Evolutionary conservation across 2,888 invertebrate genomes (phyloP).

Genomic region (Euphydryas editha): DNA sequence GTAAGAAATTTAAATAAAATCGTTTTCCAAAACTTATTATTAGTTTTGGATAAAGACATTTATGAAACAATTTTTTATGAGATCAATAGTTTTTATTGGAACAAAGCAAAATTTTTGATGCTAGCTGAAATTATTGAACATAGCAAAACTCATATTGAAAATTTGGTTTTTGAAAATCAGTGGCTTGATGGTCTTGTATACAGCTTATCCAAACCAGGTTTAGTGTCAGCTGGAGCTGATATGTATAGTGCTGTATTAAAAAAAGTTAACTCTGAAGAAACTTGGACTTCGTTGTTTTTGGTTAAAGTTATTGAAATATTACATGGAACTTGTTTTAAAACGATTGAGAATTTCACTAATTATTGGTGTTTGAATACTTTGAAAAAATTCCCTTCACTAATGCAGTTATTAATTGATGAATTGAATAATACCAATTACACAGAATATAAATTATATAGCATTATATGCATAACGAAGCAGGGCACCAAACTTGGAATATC

Average conservation of each 20-base stretch:
- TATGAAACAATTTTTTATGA: conserved; percentile 57
- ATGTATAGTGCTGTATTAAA: conserved; percentile 81
- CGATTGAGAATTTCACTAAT: conserved; percentile 74
- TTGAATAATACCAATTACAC: conserved; percentile 48
- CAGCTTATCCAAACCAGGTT: conserved; percentile 77
- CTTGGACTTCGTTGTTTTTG: conserved; percentile 76
- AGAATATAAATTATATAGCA: conserved; percentile 57
- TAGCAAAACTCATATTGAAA: conserved; percentile 46
- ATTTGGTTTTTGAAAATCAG: conserved; percentile 47
- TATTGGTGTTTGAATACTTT: conserved; percentile 79
- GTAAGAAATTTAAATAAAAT: conserved; percentile 79
- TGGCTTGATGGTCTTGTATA: conserved; percentile 66
- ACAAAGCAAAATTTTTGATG: conserved; percentile 84
- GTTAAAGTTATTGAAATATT: conserved; percentile 56
- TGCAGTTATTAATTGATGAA: conserved; percentile 53
- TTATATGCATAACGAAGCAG: conserved; percentile 65
- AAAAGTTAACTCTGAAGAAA: conserved; percentile 60
- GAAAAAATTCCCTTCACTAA: conserved; percentile 68
- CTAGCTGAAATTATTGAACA: conserved; percentile 76
- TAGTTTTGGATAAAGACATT: conserved; percentile 51
- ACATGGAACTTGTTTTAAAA: conserved; percentile 53
- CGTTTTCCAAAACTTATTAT: conserved; percentile 72
- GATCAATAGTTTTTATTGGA: conserved; percentile 80
- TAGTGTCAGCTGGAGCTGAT: conserved; percentile 84
- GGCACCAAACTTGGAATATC: conserved; percentile 66